phyloP scores from a whole-genome alignment of 2,888 invertebrate species.

The Drepana falcataria region DNA sequence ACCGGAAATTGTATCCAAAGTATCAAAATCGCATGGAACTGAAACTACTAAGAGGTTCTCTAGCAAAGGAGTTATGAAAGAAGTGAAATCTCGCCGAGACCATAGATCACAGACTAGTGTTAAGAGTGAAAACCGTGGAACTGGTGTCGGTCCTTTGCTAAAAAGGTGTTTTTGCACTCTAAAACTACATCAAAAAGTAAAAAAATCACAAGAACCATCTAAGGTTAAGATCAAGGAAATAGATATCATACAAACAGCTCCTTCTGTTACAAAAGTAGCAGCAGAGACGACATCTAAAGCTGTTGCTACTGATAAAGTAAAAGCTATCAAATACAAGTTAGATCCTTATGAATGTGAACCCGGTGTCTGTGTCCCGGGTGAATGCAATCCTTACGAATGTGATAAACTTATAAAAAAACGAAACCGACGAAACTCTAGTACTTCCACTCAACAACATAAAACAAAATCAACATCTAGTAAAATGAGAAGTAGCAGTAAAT shows the following conservation, averaged over 20 bases:
- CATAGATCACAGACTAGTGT: slow-evolving; percentile 7
- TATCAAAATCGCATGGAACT: neutral
- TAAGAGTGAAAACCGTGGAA: slow-evolving; percentile 10
- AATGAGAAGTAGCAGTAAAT: neutral
- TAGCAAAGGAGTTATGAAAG: neutral
- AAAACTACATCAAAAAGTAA: slow-evolving; percentile 24
- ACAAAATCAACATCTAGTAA: slow-evolving; percentile 1
- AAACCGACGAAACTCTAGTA: slow-evolving; percentile 6
- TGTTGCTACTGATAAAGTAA: slow-evolving; percentile 5
- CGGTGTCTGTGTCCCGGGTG: slow-evolving; percentile 24
- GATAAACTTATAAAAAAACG: slow-evolving; percentile 14
- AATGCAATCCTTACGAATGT: slow-evolving; percentile 29
- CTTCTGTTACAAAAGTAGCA: slow-evolving; percentile 1
- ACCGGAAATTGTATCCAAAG: neutral
- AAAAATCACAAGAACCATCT: slow-evolving; percentile 3
- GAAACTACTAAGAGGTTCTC: neutral
- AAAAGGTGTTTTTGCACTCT: slow-evolving; percentile 37
- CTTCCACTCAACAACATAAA: slow-evolving; percentile 4
- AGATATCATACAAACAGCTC: slow-evolving; percentile 2
- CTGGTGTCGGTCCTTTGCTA: slow-evolving; percentile 12
- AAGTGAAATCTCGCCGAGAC: neutral
- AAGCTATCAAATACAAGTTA: slow-evolving; percentile 5
- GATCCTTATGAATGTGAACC: slow-evolving; percentile 28
- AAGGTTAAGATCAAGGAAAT: neutral
- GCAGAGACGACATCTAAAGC: slow-evolving; percentile 6